These are phyloP conservation scores for Natrix natrix DNA, from an alignment of 2,797 vertebrate species.

Conservation along the genomic window DNA sequence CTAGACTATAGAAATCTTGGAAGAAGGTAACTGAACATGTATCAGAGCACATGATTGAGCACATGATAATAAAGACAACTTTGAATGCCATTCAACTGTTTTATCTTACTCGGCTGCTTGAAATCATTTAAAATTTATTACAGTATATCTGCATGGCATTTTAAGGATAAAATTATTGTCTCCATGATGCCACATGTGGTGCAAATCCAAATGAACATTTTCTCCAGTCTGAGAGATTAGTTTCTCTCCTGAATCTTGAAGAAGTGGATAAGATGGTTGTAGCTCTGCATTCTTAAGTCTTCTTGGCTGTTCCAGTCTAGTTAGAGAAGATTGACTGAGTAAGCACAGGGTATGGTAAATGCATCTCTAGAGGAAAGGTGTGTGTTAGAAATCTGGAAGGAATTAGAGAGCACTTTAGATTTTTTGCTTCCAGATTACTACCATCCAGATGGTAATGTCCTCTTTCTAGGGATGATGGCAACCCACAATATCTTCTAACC, in stretches of 20 bases:
- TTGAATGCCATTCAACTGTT: background rate
- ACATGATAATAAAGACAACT: background rate
- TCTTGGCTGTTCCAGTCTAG: background rate
- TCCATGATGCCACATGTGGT: background rate
- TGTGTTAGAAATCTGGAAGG: background rate
- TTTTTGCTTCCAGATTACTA: background rate
- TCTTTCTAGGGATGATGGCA: background rate
- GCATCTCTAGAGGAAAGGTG: background rate
- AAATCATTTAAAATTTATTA: background rate
- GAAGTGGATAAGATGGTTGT: background rate
- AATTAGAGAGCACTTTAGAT: background rate
- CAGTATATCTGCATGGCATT: background rate
- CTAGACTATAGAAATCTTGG: background rate
- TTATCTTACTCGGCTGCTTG: background rate
- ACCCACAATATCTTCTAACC: background rate
- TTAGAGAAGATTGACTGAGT: background rate
- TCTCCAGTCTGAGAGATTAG: background rate
- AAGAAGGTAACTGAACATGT: background rate
- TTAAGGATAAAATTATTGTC: background rate
- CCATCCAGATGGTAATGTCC: background rate
- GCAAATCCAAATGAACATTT: background rate
- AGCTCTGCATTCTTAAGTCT: background rate
- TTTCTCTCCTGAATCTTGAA: background rate
- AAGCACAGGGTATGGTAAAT: background rate
- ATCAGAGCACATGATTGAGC: background rate